Percentiles rank a stretch among this genome's conserved stretches.
Evolutionary conservation across 2,113 vertebrate species (phyloP).

Genomic region (Prolemur simus): DNA sequence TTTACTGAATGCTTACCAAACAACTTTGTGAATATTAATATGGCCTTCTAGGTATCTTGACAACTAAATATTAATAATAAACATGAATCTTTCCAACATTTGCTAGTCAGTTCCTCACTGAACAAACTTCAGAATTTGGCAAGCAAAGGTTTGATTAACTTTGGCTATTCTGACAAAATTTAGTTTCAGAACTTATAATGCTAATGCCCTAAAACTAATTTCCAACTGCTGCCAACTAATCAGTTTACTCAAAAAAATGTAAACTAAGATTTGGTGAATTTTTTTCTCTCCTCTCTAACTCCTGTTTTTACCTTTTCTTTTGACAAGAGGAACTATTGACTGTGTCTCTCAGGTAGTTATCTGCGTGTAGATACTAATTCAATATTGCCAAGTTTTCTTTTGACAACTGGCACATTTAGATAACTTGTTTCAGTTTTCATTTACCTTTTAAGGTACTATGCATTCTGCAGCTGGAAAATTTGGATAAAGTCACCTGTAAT

Average conservation of each 20-base stretch:
- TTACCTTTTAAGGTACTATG: slow-evolving; percentile 68
- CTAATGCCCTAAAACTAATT: slow-evolving; percentile 25
- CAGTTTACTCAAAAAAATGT: not conserved
- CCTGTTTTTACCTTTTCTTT: slow-evolving; percentile 32
- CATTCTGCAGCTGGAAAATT: slow-evolving; percentile 65
- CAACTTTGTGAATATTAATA: not conserved
- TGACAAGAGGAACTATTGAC: not conserved
- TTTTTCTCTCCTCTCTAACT: not conserved
- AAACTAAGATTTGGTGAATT: not conserved
- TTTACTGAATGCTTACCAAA: not conserved
- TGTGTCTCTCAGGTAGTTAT: not conserved
- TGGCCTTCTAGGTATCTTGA: not conserved
- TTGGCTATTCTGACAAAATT: slow-evolving; percentile 34
- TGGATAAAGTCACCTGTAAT: slow-evolving; percentile 46
- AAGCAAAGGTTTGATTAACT: slow-evolving; percentile 41
- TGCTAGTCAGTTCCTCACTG: not conserved
- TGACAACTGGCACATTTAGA: not conserved
- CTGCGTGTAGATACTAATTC: not conserved
- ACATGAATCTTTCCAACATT: not conserved
- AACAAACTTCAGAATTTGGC: slow-evolving; percentile 39
- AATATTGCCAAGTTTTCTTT: slow-evolving; percentile 17
- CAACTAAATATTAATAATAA: not conserved
- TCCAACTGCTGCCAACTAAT: not conserved
- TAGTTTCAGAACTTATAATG: slow-evolving; percentile 11
- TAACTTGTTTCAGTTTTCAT: slow-evolving; percentile 18